These are phyloP conservation scores for Paraescarpia echinospica DNA, from an alignment of 1,140 invertebrate genomes.

Conservation along the genomic window DNA sequence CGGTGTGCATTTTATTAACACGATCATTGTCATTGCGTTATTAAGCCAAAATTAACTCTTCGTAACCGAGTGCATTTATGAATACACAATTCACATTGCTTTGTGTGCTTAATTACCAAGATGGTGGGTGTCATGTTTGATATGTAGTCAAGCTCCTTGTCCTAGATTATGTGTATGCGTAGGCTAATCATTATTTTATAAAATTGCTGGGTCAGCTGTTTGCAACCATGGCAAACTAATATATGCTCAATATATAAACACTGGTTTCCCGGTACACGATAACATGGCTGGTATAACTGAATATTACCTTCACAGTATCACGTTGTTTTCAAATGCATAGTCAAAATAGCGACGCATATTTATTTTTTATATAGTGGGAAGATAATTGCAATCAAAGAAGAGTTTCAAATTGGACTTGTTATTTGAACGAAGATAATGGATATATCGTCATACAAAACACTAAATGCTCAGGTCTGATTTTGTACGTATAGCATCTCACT, in stretches of 20 bases:
- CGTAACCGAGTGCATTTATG: no score
- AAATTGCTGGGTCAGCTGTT: background rate
- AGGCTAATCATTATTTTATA: background rate
- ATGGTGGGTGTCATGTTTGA: no score
- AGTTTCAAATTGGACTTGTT: no score
- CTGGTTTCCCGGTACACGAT: background rate
- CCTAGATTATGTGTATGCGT: no score
- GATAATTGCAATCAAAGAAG: background rate
- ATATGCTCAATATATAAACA: background rate
- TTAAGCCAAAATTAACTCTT: no score
- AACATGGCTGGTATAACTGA: background rate
- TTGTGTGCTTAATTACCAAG: no score
- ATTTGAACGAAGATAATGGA: background rate
- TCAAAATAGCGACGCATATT: background rate
- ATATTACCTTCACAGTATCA: background rate
- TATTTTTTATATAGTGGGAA: no score
- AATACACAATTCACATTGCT: no score
- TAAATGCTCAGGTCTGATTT: background rate
- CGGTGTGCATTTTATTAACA: no score
- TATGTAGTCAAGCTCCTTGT: no score
- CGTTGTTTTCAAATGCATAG: background rate
- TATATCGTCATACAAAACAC: background rate
- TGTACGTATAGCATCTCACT: background rate
- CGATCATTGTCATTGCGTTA: no score
- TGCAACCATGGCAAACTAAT: background rate